phyloP scores from a whole-genome alignment of 2,888 invertebrate genomes.

The Coelinius sp. region DNA sequence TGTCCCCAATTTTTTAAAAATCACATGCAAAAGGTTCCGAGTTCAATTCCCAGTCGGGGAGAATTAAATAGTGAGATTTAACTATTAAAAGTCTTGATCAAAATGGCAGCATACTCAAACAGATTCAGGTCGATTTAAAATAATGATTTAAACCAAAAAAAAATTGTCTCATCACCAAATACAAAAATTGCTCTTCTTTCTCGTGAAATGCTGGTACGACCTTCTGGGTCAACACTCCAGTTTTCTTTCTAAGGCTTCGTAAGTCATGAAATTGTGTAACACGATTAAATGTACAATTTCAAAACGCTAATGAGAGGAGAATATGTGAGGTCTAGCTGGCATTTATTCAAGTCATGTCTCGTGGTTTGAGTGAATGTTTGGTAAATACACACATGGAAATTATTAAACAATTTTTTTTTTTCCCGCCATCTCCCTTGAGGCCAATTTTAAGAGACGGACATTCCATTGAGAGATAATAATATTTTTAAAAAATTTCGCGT shows the following conservation, averaged over 20 bases:
- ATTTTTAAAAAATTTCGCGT: not conserved
- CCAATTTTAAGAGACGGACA: constrained; percentile 7
- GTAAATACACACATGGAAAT: constrained; percentile 42
- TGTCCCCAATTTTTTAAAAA: too few species aligned
- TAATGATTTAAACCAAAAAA: too few species aligned
- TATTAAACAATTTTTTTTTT: constrained; percentile 26
- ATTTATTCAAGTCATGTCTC: not conserved
- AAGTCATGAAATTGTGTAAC: not conserved
- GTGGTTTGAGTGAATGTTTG: constrained; percentile 36
- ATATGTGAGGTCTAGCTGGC: not conserved
- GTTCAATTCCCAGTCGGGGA: too few species aligned
- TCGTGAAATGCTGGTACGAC: not conserved
- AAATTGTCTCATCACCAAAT: too few species aligned
- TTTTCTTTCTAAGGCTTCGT: not conserved
- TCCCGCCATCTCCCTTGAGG: constrained; percentile 18
- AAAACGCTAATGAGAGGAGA: not conserved
- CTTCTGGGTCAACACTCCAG: constrained; percentile 1
- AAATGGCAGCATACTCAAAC: too few species aligned
- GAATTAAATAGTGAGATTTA: too few species aligned
- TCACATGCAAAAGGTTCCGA: too few species aligned
- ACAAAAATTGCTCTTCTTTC: not conserved
- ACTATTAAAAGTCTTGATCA: too few species aligned
- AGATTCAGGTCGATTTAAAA: too few species aligned
- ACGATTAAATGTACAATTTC: not conserved
- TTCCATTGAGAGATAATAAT: not conserved